Evolutionary conservation across 2,888 invertebrate species (phyloP), one percentile per base, ranked within the genome.

Genomic region (Mystacides longicornis): DNA sequence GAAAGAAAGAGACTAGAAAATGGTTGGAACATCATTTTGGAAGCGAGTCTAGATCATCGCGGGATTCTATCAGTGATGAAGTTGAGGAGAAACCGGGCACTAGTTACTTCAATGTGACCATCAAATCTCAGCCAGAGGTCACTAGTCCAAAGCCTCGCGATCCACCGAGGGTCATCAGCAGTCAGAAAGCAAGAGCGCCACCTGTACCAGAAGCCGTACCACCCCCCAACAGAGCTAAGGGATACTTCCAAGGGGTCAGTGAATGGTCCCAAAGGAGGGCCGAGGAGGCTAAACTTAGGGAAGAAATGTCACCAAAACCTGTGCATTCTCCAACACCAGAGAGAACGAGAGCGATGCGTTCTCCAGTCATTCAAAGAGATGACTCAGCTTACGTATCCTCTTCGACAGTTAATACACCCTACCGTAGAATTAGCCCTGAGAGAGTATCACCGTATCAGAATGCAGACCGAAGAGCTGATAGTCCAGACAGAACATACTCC

Each of bases 11-110:
- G 74, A 93, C 92, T 0, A 90, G 89, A 60, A 91, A 91, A 73
- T 93, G 93, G 93, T 77, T 93, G 52, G 92, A 92, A 66, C 87
- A 88, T 66, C 93, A 93, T 69, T 93, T 93, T 67, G 93, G 93
- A 51, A 89, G 89, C 68, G 90, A 90, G 60, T 89, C 89, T 1
- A 81, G 85, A 14, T 87, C 88, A 0, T 89, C 89, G 0, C 82
- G 82, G 63, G 83, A 83, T 62, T 87, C 87, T 11, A 75, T 83
- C 52, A 81, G 84, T 7, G 81, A 81, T 61, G 84, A 84, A 62
- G 82, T 78, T 65, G 82, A 80, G 62, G 72, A 69, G 60, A 67
- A 14, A 68, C 78, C 67, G 9, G 86, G 86, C 63, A 85, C 86
- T 48, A 82, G 82, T 60, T 89, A 85, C 69, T 91, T 87, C 68